A percentile compares a stretch with the other conserved stretches of the same genome.
These are phyloP conservation scores for Allacma fusca DNA, from an alignment of 2,888 invertebrate genomes.

Conservation along the genomic window DNA sequence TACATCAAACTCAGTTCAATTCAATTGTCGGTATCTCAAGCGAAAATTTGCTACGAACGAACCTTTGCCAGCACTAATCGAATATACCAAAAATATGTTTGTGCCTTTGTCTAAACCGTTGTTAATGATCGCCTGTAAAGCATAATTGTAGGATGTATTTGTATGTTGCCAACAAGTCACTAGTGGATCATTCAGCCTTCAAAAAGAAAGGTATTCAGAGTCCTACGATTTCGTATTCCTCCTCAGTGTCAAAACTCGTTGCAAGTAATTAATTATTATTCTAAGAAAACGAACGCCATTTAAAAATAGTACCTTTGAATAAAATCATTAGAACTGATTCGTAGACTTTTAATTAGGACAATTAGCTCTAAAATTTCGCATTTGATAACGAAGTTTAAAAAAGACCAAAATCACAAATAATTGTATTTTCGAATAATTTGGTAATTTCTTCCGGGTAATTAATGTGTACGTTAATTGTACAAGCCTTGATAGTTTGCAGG, in stretches of 20 bases:
- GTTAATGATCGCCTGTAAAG: background rate
- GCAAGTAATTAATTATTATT: background rate
- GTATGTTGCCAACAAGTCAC: conserved; percentile 2
- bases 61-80: background rate
- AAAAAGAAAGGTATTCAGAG: background rate
- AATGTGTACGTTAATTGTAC: too few species aligned
- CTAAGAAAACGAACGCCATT: background rate
- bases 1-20: too few species aligned
- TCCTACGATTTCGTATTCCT: background rate
- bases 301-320: conserved; percentile 17
- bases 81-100: conserved; percentile 24
- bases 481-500: too few species aligned
- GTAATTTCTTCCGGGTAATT: conserved; percentile 2
- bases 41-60: too few species aligned
- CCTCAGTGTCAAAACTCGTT: conserved; percentile 15
- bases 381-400: background rate
- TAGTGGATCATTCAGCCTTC: background rate
- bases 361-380: background rate
- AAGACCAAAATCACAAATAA: conserved; percentile 17
- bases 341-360: background rate
- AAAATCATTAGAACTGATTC: background rate
- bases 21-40: too few species aligned
- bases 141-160: background rate
- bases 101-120: conserved; percentile 14
- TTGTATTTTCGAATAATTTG: conserved; percentile 13